These are phyloP conservation scores for Tetragonula carbonaria DNA, from an alignment of 2,888 invertebrate genomes.

Conservation along the genomic window DNA sequence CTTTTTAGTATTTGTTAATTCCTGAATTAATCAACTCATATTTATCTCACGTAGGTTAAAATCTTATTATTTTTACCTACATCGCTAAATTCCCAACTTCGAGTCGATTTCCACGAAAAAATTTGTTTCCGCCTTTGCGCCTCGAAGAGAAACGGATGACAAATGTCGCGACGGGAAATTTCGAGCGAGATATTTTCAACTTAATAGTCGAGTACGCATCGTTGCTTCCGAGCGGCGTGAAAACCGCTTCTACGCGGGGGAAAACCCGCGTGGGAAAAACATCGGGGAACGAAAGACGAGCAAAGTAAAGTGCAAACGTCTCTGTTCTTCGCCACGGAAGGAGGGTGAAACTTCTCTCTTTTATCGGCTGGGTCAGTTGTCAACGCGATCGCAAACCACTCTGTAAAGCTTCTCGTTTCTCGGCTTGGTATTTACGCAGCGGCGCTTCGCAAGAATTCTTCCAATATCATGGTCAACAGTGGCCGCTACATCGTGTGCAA, in stretches of 20 bases:
- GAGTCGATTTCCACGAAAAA: background rate
- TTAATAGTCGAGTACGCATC: background rate
- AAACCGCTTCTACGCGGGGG: background rate
- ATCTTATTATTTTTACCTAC: no score
- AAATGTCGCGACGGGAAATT: background rate
- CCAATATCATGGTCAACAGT: constrained; percentile 13
- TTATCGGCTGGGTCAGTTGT: background rate
- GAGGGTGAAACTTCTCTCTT: background rate
- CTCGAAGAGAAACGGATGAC: background rate
- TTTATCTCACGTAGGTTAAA: no score
- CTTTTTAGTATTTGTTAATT: no score
- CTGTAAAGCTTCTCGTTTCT: background rate
- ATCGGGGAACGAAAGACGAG: background rate
- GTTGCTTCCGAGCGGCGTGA: background rate
- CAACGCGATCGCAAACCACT: constrained; percentile 15
- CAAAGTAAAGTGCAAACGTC: background rate
- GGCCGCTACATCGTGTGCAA: constrained; percentile 21
- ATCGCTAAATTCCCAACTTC: no score
- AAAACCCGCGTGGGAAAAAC: background rate
- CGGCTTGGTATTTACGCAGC: constrained; percentile 2
- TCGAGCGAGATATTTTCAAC: background rate
- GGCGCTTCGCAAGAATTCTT: constrained; percentile 39
- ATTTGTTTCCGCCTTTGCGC: background rate
- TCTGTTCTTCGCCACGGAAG: background rate
- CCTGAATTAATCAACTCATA: no score